A percentile compares a stretch with the other conserved stretches of the same genome.
Evolutionary conservation across 2,888 invertebrate species (phyloP).

Genomic region (Lottia gigantea): DNA sequence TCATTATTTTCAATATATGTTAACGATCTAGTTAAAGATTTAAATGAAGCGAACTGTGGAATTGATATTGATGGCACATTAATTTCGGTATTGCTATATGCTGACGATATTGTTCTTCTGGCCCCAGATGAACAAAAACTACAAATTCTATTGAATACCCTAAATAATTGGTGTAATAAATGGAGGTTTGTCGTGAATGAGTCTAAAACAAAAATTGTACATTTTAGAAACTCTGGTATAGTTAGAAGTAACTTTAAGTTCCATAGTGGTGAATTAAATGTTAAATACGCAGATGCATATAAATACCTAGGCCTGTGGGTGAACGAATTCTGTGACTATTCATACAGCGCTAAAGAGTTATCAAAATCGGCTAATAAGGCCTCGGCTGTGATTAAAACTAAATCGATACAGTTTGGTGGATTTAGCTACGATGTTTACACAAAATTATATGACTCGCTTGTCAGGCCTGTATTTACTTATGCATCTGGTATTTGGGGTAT

Average conservation of each 20-base stretch:
- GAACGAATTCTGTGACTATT: not conserved
- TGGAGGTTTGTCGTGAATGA: not conserved
- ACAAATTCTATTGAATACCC: not conserved
- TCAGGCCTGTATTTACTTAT: not conserved
- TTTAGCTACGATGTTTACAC: not conserved
- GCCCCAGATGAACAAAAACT: conserved; percentile 11
- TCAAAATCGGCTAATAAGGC: not conserved
- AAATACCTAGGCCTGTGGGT: not conserved
- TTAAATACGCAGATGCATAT: not conserved
- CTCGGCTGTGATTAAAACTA: not conserved
- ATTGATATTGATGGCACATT: not conserved
- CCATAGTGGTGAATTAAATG: not conserved
- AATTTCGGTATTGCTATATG: not conserved
- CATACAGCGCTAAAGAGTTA: not conserved
- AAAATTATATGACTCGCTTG: not conserved
- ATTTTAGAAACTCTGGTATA: not conserved
- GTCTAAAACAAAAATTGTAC: conserved; percentile 5
- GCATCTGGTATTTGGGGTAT: conserved; percentile 5
- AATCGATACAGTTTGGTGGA: not conserved
- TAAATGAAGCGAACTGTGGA: not conserved
- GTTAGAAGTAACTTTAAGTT: not conserved
- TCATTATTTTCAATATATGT: conserved; percentile 21
- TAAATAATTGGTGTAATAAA: not conserved
- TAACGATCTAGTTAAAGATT: conserved; percentile 21
- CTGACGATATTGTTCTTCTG: conserved; percentile 4